Conservation (phyloP, 1,140 invertebrate genomes). For the Papilio polytes region DNA sequence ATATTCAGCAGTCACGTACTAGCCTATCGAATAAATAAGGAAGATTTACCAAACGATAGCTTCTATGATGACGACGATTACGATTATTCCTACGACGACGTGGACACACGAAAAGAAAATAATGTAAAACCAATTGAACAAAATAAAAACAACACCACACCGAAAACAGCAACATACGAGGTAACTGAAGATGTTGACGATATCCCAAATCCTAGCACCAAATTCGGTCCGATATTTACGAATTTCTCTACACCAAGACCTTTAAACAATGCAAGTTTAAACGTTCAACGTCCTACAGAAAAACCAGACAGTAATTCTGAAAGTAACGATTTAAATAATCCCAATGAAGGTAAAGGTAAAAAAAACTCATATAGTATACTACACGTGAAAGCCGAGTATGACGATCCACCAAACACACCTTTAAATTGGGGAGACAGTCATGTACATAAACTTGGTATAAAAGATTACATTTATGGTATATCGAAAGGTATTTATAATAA, state of each 20-base stretch:
- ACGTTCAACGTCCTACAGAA: slow-evolving; percentile 5
- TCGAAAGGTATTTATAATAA: slow-evolving; percentile 52
- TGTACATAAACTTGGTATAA: slow-evolving; percentile 43
- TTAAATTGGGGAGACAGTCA: neutral
- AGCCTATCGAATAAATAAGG: neutral
- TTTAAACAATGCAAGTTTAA: slow-evolving; percentile 47
- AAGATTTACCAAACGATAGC: neutral
- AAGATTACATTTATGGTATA: slow-evolving; percentile 51
- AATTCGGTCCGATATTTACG: slow-evolving; percentile 49
- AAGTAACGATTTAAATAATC: slow-evolving; percentile 26
- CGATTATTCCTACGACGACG: neutral
- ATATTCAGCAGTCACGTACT: slow-evolving; percentile 1
- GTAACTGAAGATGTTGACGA: slow-evolving; percentile 64
- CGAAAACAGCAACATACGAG: slow-evolving; percentile 52
- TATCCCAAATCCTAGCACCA: slow-evolving; percentile 55
- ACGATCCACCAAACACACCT: slow-evolving; percentile 40
- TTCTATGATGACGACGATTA: neutral
- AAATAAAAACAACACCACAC: slow-evolving; percentile 12
- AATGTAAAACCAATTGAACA: neutral
- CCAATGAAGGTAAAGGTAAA: slow-evolving; percentile 45
- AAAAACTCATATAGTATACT: slow-evolving; percentile 55
- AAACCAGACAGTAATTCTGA: slow-evolving; percentile 18
- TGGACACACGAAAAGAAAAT: neutral
- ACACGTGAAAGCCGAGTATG: slow-evolving; percentile 55
- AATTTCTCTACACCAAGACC: slow-evolving; percentile 53